Conservation (phyloP, 1,140 invertebrate genomes). For the Pseudomyrmex concolor region DNA sequence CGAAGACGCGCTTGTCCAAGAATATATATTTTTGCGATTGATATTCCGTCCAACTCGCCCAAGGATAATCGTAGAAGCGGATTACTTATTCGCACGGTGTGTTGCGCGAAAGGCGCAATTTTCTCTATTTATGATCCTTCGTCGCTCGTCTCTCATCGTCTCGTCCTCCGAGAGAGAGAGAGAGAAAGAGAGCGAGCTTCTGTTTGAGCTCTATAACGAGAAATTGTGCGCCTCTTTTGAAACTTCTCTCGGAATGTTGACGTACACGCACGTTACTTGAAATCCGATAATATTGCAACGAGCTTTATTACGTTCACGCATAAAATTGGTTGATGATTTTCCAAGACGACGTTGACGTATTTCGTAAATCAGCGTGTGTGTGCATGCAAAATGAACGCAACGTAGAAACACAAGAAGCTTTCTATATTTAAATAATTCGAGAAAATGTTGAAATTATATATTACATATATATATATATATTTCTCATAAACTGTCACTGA, state of each 20-base stretch:
- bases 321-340: constrained; percentile 26
- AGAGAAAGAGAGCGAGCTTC: no score
- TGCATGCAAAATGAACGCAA: background rate
- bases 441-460: background rate
- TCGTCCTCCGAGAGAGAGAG: no score
- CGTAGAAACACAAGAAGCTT: no score
- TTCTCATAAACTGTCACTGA: background rate
- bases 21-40: constrained; percentile 14
- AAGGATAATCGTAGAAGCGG: background rate
- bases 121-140: constrained; percentile 22
- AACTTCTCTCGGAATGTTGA: constrained; percentile 36
- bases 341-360: background rate
- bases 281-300: constrained; percentile 30
- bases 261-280: constrained; percentile 11
- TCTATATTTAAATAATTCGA: no score
- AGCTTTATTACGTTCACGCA: background rate
- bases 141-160: background rate
- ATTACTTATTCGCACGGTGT: constrained; percentile 22
- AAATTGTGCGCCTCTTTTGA: constrained; percentile 20
- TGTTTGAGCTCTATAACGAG: constrained; percentile 17
- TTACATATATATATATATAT: no score
- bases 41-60: background rate
- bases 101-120: constrained; percentile 3
- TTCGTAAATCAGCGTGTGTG: background rate
- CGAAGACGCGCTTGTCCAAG: no score